Evolutionary conservation across 2,797 vertebrate species (phyloP).

Genomic region (Ciconia nigra): DNA sequence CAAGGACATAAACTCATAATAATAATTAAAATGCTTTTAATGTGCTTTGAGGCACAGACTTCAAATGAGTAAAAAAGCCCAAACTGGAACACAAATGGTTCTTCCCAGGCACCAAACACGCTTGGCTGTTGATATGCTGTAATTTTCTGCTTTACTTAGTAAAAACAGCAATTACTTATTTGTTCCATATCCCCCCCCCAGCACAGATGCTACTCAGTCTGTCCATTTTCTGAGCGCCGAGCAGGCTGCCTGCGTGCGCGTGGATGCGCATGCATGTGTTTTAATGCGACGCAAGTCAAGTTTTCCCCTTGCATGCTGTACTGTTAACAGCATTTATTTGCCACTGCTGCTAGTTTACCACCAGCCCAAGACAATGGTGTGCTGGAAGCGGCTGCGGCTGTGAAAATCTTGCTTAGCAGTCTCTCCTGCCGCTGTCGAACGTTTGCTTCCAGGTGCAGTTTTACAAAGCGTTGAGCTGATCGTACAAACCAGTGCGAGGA

Average conservation of each 20-base stretch:
- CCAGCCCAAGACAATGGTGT: slow-evolving; percentile 17
- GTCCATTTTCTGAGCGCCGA: slow-evolving; percentile 50
- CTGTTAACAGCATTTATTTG: not conserved
- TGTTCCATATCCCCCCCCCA: slow-evolving; percentile 55
- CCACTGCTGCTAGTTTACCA: slow-evolving; percentile 22
- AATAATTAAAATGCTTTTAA: slow-evolving; percentile 36
- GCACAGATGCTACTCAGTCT: slow-evolving; percentile 77
- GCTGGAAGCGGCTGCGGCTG: not conserved
- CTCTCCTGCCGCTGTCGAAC: not conserved
- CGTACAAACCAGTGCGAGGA: not conserved
- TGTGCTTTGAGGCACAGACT: slow-evolving; percentile 33
- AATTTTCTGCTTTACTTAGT: slow-evolving; percentile 56
- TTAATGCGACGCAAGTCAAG: not conserved
- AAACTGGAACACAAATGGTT: slow-evolving; percentile 48
- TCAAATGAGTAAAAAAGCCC: slow-evolving; percentile 43
- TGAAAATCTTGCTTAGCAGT: not conserved
- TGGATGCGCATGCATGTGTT: not conserved
- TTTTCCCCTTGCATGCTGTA: not conserved
- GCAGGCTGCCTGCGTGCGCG: not conserved
- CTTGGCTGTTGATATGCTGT: slow-evolving; percentile 57
- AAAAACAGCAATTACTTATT: slow-evolving; percentile 70
- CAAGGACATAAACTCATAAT: not conserved
- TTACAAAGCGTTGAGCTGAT: not conserved
- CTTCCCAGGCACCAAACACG: slow-evolving; percentile 41
- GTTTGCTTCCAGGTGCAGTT: not conserved